These are phyloP conservation scores for Drosophila melanica DNA, from an alignment of 1,140 invertebrate species.

Conservation along the genomic window DNA sequence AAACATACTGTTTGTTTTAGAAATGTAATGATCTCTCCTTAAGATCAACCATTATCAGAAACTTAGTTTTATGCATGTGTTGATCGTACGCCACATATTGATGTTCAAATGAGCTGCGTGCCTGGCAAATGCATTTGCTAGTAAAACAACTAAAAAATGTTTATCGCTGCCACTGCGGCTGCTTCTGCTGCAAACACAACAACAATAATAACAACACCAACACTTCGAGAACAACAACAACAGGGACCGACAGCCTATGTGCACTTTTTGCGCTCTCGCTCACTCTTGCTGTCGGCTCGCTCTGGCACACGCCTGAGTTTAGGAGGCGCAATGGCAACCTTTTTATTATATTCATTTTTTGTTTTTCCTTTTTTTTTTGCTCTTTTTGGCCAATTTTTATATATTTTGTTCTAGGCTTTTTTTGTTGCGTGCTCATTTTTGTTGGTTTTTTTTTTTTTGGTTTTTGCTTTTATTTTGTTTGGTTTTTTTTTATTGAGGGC, in stretches of 20 bases:
- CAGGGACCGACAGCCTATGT: neutral
- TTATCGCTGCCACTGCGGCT: conserved; percentile 13
- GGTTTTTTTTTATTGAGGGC: conserved; percentile 28
- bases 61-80: no score
- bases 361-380: conserved; percentile 15
- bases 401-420: conserved; percentile 65
- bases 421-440: conserved; percentile 12
- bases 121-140: conserved; percentile 74
- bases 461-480: conserved; percentile 10
- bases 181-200: conserved; percentile 6
- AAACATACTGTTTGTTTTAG: no score
- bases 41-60: no score
- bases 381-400: conserved; percentile 70
- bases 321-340: conserved; percentile 61
- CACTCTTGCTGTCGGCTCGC: conserved; percentile 37
- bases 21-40: no score
- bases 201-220: conserved; percentile 13
- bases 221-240: conserved; percentile 1
- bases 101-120: conserved; percentile 18
- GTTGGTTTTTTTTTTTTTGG: conserved; percentile 16
- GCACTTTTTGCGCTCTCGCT: conserved; percentile 46
- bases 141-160: conserved; percentile 68
- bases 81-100: no score
- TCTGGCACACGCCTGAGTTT: conserved; percentile 54
- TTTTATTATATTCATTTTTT: conserved; percentile 47